Evolutionary conservation across 2,797 vertebrate species (phyloP), one percentile per base, ranked within the genome.

Genomic region (Simalia tracyae): DNA sequence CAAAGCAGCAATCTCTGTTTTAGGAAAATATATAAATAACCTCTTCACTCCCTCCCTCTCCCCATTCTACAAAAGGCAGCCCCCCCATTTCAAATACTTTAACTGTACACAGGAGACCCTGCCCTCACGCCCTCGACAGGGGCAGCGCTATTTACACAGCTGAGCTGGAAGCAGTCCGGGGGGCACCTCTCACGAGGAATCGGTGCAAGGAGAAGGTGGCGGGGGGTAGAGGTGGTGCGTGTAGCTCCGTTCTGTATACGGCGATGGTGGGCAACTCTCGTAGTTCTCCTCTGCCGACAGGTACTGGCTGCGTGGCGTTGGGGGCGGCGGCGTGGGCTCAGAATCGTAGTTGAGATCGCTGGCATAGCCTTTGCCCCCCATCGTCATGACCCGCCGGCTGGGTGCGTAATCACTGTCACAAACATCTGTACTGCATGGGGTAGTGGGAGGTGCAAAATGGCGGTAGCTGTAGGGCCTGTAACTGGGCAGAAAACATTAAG

Each of bases 1-100:
- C 98, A 98, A 92, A 97, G 98, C 98, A 98, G 98, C 98, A 98
- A 98, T 97, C 97, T 98, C 98, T 98, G 98, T 98, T 97, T 92
- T 99, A 98, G 98, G 98, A 99, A 99, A 99, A 99, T 99, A 99
- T 99, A 99, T 99, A 99, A 99, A 99, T 99, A 99, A 98, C 95
- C 94, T 97, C 95, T 84, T 60, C 86, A 98, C 98, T 97, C 95
- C 59, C 89, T 59, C 66, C 85, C 57, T 5, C 98, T 98, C 98
- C 99, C 98, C 99, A 99, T 98, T 98, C 98, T 97, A 97, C 97
- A 46, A 81, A 81, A 81, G 72, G 42, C 36, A 22, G 24, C 96
- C 96, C 95, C 90, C 93, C 95, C 95, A 95, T 84, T 96, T 95
- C 96, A 97, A 96, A 97, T 95, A 87, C 95, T 95, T 95, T 96